A percentile compares a stretch with the other conserved stretches of the same genome.
Conservation (phyloP, 2,113 vertebrate species). For the Hystrix cristata region DNA sequence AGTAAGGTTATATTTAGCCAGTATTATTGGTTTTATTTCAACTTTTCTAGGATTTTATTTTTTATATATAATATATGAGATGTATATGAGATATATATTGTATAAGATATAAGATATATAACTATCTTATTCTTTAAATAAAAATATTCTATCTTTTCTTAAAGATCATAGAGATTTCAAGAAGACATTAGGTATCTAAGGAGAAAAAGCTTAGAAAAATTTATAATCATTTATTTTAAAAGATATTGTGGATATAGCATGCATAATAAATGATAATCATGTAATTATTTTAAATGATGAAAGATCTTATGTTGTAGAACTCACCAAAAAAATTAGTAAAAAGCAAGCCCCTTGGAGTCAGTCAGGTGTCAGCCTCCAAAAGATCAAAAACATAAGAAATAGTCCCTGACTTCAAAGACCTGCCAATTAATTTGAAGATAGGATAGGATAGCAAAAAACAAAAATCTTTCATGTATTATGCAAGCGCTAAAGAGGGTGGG, state of each 20-base stretch:
- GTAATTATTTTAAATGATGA: not conserved
- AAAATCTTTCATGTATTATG: not conserved
- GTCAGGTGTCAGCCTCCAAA: not conserved
- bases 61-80: not conserved
- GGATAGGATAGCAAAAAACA: not conserved
- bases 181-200: not conserved
- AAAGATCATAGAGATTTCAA: not conserved
- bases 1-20: not conserved
- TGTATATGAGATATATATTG: not conserved
- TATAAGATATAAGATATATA: not conserved
- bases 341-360: not conserved
- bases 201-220: constrained; percentile 13
- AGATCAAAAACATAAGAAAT: not conserved
- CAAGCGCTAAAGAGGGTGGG: not conserved
- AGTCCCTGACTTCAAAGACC: not conserved
- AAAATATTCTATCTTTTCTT: not conserved
- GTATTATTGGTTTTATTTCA: not conserved
- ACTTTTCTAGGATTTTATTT: not conserved
- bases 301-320: not conserved
- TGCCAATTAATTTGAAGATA: not conserved
- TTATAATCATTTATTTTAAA: not conserved
- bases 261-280: not conserved
- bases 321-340: not conserved
- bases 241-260: not conserved
- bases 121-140: not conserved